Evolutionary conservation across 2,888 invertebrate genomes (phyloP).

Genomic region (Cheilosia vernalis): DNA sequence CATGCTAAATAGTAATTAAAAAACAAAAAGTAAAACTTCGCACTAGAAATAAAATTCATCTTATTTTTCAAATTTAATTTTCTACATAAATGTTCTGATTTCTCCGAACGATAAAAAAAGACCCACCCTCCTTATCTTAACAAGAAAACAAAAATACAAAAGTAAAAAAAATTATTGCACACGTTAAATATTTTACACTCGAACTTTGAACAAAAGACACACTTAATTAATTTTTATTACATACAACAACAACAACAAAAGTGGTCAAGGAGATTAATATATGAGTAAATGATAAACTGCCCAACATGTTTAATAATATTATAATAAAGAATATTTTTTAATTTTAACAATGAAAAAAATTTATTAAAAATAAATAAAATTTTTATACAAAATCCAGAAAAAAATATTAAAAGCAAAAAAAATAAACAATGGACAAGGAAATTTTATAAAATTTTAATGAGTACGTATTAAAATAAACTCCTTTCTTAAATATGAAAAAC

Average conservation of each 20-base stretch:
- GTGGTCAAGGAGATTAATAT: conserved; percentile 60
- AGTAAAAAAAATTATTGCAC: conserved; percentile 58
- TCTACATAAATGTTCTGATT: conserved; percentile 60
- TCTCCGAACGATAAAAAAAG: conserved; percentile 58
- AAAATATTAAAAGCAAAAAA: conserved; percentile 39
- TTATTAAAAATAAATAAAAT: conserved; percentile 56
- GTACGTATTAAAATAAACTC: conserved; percentile 33
- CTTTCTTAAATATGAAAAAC: conserved; percentile 36
- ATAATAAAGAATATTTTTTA: conserved; percentile 66
- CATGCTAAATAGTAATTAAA: conserved; percentile 58
- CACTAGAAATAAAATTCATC: conserved; percentile 61
- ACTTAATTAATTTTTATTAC: conserved; percentile 66
- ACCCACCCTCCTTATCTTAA: conserved; percentile 66
- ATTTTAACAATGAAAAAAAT: conserved; percentile 60
- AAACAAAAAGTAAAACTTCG: conserved; percentile 51
- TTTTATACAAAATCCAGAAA: conserved; percentile 72
- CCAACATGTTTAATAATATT: conserved; percentile 69
- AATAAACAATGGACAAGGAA: conserved; percentile 65
- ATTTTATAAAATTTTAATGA: conserved; percentile 66
- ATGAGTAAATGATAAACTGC: conserved; percentile 73
- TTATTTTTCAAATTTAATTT: conserved; percentile 44
- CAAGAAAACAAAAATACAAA: conserved; percentile 9
- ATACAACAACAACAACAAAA: conserved; percentile 53
- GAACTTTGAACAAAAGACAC: conserved; percentile 63
- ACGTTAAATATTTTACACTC: conserved; percentile 74